Base-by-base conservation (phyloP, 2,113 vertebrate species). In the Thinocorus orbignyianus region DNA sequence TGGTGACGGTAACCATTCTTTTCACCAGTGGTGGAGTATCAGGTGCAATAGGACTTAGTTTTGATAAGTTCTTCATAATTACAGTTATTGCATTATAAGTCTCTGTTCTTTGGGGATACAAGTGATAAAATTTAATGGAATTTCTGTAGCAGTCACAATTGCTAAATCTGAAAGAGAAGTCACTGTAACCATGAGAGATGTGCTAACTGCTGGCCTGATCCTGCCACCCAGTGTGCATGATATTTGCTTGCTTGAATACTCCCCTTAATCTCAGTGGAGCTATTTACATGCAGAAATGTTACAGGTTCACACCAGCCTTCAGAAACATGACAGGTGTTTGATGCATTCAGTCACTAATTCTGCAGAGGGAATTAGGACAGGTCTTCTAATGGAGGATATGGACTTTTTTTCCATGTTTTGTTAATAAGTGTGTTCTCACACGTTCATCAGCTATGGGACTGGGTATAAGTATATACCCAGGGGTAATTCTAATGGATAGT, bases 181-280 rank as follows among this genome's bases (percentile, higher is more conserved):
- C 64, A 28, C 68, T 70, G 42, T 51, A 80, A 51, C 62, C 1
- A 0, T 58, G 68, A 90, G 81, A 42, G 60, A 86, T 2, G 7
- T 92, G 74, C 60, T 68, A 61, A 88, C 68, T 83, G 51, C 76
- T 90, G 85, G 46, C 95, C 94, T 96, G 94, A 81, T 94, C 88
- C 90, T 96, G 88, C 88, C 79, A 92, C 79, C 68, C 82, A 91
- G 79, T 74, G 90, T 86, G 79, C 79, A 66, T 1, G 30, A 48
- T 44, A 88, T 82, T 93, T 92, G 6, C 71, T 68, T 92, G 65
- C 55, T 55, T 48, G 60, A 83, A 62, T 60, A 37, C 20, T 80
- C 28, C 60, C 18, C 28, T 71, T 81, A 94, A 71, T 81, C 72
- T 51, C 22, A 0, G 7, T 42, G 60, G 64, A 81, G 35, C 4